phyloP scores from a whole-genome alignment of 2,113 vertebrate genomes.

The Oenanthe oenanthe region DNA sequence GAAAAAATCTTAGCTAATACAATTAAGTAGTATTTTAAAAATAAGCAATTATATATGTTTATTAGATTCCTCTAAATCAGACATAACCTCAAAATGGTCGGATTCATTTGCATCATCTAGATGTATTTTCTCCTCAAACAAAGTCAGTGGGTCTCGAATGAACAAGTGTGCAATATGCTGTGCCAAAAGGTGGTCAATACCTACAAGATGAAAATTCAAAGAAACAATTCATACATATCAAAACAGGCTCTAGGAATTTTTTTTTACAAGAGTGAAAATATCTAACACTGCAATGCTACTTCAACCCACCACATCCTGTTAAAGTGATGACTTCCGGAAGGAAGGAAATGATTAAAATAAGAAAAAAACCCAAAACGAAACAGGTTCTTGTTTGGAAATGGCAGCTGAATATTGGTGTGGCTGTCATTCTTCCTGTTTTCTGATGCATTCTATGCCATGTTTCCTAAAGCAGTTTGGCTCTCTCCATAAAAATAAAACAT shows the following conservation, averaged over 20 bases:
- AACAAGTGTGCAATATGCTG: slow-evolving; percentile 98
- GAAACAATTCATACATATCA: not conserved
- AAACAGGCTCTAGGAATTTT: not conserved
- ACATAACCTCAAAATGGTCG: slow-evolving; percentile 94
- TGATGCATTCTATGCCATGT: not conserved
- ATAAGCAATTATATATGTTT: not conserved
- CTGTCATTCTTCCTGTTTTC: not conserved
- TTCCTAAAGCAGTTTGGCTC: not conserved
- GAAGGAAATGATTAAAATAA: slow-evolving; percentile 5
- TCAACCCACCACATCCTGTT: slow-evolving; percentile 52
- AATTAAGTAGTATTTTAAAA: not conserved
- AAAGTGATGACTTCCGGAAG: not conserved
- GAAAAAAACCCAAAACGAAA: not conserved
- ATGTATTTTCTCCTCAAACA: slow-evolving; percentile 95
- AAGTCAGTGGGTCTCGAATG: slow-evolving; percentile 93
- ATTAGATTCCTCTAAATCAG: slow-evolving; percentile 6
- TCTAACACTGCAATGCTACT: slow-evolving; percentile 18
- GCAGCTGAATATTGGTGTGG: not conserved
- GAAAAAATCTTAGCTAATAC: not conserved
- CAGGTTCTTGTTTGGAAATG: not conserved
- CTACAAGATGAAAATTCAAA: slow-evolving; percentile 75
- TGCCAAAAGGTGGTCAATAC: slow-evolving; percentile 94
- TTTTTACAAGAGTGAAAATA: not conserved
- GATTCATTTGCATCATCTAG: slow-evolving; percentile 97
- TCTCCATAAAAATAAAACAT: not conserved